These are phyloP conservation scores for Prunella strophiata DNA, from an alignment of 2,797 vertebrate species.

Conservation along the genomic window DNA sequence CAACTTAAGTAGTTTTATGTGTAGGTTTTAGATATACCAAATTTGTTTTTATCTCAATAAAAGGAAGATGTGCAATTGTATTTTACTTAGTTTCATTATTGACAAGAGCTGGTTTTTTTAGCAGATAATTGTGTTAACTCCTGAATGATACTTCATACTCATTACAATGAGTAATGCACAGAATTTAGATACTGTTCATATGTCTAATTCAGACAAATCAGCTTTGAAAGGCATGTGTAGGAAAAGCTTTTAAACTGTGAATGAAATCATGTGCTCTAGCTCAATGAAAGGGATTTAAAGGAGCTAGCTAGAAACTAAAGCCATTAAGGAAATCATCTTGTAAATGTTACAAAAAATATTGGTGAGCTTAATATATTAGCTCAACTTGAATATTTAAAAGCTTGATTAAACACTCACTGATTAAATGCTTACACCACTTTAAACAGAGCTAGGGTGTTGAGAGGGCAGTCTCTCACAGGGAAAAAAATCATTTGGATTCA, in stretches of 20 bases:
- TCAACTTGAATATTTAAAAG: not conserved
- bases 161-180: constrained; percentile 21
- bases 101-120: not conserved
- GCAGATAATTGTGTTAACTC: constrained; percentile 21
- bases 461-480: not conserved
- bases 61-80: not conserved
- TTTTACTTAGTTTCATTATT: constrained; percentile 20
- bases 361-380: not conserved
- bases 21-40: not conserved
- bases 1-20: not conserved
- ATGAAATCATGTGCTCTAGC: constrained; percentile 38
- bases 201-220: constrained; percentile 28
- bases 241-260: constrained; percentile 36
- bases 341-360: not conserved
- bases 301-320: constrained; percentile 16
- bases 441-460: not conserved
- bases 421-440: not conserved
- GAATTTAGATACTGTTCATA: constrained; percentile 30
- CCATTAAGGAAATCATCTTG: not conserved
- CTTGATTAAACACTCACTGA: not conserved
- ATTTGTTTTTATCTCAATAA: constrained; percentile 23
- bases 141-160: not conserved
- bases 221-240: constrained; percentile 49
- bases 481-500: constrained; percentile 8
- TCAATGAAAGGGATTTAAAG: constrained; percentile 25